Conservation (phyloP, 2,888 invertebrate species). For the Tryphoninae sp. region DNA sequence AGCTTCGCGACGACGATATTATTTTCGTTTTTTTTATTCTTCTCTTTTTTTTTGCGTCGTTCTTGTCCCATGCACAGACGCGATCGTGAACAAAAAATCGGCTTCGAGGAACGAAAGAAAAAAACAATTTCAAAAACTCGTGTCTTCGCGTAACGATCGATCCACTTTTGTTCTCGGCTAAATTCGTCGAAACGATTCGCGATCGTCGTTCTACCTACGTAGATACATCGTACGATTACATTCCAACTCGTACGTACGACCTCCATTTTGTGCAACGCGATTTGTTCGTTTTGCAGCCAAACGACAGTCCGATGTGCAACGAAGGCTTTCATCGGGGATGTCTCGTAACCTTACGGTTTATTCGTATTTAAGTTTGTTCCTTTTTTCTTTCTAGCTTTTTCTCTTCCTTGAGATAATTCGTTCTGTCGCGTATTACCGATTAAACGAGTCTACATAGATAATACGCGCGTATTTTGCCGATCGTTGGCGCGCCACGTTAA, state of each 20-base stretch:
- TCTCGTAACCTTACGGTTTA: not conserved
- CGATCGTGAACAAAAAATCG: constrained; percentile 31
- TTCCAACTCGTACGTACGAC: too few relatives aligned
- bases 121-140: not conserved
- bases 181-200: not conserved
- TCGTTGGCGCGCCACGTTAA: not conserved
- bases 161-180: not conserved
- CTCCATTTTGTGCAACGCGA: not conserved
- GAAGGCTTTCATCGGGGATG: constrained; percentile 22
- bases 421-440: not conserved
- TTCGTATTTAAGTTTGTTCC: not conserved
- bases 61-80: not conserved
- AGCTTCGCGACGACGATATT: not conserved
- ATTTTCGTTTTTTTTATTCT: not conserved
- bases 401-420: constrained; percentile 1
- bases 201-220: not conserved
- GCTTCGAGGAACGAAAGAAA: constrained; percentile 5
- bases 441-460: not conserved
- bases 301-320: constrained; percentile 24
- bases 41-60: constrained; percentile 1
- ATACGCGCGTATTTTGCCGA: not conserved
- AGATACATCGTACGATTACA: too few relatives aligned
- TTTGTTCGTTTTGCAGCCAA: too few relatives aligned
- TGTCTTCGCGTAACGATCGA: not conserved
- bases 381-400: not conserved